Conservation (phyloP, 2,113 vertebrate genomes). For the Atrichornis clamosus region DNA sequence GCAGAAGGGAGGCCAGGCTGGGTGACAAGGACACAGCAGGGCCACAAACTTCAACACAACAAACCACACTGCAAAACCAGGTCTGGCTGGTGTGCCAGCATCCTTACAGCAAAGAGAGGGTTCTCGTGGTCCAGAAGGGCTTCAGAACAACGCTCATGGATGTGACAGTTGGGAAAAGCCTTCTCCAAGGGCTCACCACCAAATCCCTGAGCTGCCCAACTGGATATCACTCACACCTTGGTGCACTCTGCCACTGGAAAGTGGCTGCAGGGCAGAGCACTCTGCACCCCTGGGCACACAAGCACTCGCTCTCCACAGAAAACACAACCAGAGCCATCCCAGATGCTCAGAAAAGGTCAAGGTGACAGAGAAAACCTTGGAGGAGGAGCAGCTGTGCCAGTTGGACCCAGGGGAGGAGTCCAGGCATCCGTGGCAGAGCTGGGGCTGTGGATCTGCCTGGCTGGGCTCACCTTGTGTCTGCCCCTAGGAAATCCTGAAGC, state of each 20-base stretch:
- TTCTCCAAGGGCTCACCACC: background rate
- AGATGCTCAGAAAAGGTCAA: background rate
- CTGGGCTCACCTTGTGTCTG: background rate
- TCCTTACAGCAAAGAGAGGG: background rate
- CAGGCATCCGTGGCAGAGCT: accelerated
- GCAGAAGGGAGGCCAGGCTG: background rate
- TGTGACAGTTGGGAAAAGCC: background rate
- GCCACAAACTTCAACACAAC: accelerated
- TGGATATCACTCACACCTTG: accelerated
- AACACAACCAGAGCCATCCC: background rate
- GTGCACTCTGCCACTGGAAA: background rate
- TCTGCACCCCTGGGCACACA: no score
- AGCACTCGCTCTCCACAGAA: background rate
- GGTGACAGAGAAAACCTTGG: background rate
- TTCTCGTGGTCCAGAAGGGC: accelerated
- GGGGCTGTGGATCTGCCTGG: background rate
- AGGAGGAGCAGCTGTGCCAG: background rate
- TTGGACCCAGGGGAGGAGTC: background rate
- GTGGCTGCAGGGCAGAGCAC: background rate
- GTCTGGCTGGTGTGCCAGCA: accelerated
- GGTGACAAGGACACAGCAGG: background rate
- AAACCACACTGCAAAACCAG: background rate
- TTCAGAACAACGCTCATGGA: background rate
- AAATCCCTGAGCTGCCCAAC: accelerated
- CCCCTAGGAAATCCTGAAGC: background rate